Evolutionary conservation across 1,140 invertebrate species (phyloP), one percentile per base, ranked within the genome.

Genomic region (Ips typographus): DNA sequence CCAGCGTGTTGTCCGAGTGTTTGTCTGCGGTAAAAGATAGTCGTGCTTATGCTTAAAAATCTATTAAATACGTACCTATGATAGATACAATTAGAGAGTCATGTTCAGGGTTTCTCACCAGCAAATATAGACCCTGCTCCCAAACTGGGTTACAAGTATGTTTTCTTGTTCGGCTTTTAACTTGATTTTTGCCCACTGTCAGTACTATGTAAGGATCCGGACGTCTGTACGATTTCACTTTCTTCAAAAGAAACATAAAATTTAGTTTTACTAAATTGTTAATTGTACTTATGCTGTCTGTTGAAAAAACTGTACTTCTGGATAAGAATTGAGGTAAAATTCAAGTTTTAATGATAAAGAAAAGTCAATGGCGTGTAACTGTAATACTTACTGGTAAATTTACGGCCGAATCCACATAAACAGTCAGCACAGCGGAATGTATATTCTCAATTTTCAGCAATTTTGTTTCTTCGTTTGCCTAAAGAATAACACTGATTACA

Each of bases 371-470:
- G 22, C 22, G 22, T 22, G 22, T 22, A 22, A 22, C 22, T 22
- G 22, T 22, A 22, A 22, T 22, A 82, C 87, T 87, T 84, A 95
- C 94, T 43, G 94, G 94, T 39, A 97, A 82, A 83, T 94, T 90
- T 78, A 89, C 90, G 8, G 92, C 94, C 6, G 92, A 94, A 82
- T 97, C 95, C 38, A 97, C 83, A 76, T 90, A 94, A 0, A 96
- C 88, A 51, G 90, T 89, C 1, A 97, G 82, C n/a, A 96, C 77
- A n/a, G 88, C 89, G 0, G 89, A 87, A 77, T 90, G 90, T 80
- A 91, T 86, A 47, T 88, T 86, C 8, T 87, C 90, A 1, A 90
- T 86, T 71, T 90, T 85, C 36, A 93, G 80, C 42, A 89, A 80
- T 77, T 91, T 86, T 0, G 89, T 91, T 81, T 94, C 91, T 58